Evolutionary conservation across 2,113 vertebrate species (phyloP), one percentile per base, ranked within the genome.

Genomic region (Chascanopsetta lugubris): DNA sequence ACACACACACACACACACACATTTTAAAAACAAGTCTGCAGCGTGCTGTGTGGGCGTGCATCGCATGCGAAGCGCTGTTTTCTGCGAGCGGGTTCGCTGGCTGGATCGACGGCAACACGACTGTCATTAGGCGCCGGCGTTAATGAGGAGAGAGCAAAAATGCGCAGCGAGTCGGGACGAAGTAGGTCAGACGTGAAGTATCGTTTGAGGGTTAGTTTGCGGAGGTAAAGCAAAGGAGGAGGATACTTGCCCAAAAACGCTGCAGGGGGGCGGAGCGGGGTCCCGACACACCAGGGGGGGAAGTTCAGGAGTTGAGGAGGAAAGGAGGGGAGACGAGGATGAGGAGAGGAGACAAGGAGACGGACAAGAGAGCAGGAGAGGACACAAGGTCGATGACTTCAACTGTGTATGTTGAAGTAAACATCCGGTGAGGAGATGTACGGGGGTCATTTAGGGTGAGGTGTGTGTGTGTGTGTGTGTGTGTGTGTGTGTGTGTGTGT

Each of bases 261-360:
- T 85, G 87, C 84, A 78, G 76, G 69, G 51, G 66, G 30, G n/a
- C n/a, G n/a, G n/a, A n/a, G n/a, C n/a, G n/a, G n/a, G n/a, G n/a
- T n/a, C 86, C 87, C 87, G 34, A 80, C 69, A 85, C 69, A 87
- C 90, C 94, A 42, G 89, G 94, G 93, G 90, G 4, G 34, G 34
- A 93, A 92, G 76, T 61, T 82, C 60, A 84, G 91, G 91, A 94
- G 93, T 93, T 89, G 64, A 75, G 53, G 69, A 85, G 59, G 61
- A 61, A 51, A 40, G 32, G 73, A 34, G 15, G 50, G 56, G 63
- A 61, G 18, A 64, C 38, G 50, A 49, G 56, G 49, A 57, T 49
- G 40, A 67, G 55, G 59, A 61, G 51, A 69, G 69, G 67, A 74
- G 69, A 62, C 45, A 26, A 61, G 67, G 61, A 49, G 17, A 43